Evolutionary conservation across 2,888 invertebrate species (phyloP), one percentile per base, ranked within the genome.

Genomic region (Ichneumoninae sp.): DNA sequence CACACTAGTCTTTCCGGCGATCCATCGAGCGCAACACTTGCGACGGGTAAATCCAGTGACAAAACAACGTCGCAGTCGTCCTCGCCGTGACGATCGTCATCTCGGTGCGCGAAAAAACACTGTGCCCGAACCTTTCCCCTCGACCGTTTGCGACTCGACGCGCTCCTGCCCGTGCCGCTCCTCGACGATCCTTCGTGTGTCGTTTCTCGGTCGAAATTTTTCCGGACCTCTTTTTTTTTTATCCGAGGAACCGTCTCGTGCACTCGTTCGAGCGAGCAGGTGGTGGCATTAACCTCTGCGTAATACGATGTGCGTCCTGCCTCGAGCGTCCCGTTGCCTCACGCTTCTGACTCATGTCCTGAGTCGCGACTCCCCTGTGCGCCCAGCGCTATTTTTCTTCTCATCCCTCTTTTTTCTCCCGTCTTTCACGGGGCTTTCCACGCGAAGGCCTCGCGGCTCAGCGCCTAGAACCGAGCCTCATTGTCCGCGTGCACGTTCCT

Each of bases 301-400:
- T 33, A 16, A 52, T 66, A 62, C 74, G 50, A 62, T 30, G 33
- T 75, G 65, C 65, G 65, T 66, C 36, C 66, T 75, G 36, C 52
- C 22, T 33, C 36, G 22, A 36, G 66, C 75, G 75, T 66, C 66
- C 66, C 65, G 44, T 47, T 44, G 26, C n/a, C 72, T 50, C 22
- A n/a, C 52, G 52, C 65, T 52, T 85, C 87, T 86, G 86, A 87
- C 87, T 87, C 87, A 86, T 83, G 82, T 81, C 83, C 83, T 75
- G 40, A 60, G 72, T 78, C 82, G 62, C 57, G 62, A 83, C 75
- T 86, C 57, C 83, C 65, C 81, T 30, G 66, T 66, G 78, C 66
- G 40, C 52, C 62, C 71, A 16, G 16, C 30, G 50, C 57, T 70
- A 50, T 54, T 80, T 76, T 66, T 69, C 69, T 75, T 68, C 71